These are phyloP conservation scores for Xiphophorus birchmanni DNA, from an alignment of 2,797 vertebrate genomes.

Conservation along the genomic window DNA sequence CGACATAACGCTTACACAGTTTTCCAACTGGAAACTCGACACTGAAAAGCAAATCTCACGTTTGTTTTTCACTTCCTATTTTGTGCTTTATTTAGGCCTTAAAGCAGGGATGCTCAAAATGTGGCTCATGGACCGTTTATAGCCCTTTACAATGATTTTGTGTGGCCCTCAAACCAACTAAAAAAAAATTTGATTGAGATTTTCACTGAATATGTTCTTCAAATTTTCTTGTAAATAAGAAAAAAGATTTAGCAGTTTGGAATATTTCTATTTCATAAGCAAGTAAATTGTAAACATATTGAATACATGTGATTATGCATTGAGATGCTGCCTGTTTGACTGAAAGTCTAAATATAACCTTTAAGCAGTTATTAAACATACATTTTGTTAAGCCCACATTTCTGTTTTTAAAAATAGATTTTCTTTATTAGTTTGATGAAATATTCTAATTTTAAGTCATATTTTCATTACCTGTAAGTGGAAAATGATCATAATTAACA, in stretches of 20 bases:
- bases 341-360: no score
- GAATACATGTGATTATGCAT: no score
- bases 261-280: background rate
- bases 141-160: background rate
- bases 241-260: background rate
- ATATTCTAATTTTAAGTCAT: no score
- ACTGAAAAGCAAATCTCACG: background rate
- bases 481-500: no score
- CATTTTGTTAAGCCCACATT: no score
- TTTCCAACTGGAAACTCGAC: constrained; percentile 43
- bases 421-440: no score
- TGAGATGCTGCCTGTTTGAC: no score
- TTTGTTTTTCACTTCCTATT: background rate
- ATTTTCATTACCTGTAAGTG: no score
- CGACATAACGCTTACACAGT: constrained; percentile 39
- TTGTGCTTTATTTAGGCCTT: background rate
- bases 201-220: background rate
- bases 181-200: background rate
- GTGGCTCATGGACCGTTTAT: background rate
- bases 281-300: background rate
- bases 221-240: background rate
- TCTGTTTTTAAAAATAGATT: no score
- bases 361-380: no score
- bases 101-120: background rate
- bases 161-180: background rate